These are phyloP conservation scores for Tenebrio molitor DNA, from an alignment of 1,140 invertebrate genomes.

Conservation along the genomic window DNA sequence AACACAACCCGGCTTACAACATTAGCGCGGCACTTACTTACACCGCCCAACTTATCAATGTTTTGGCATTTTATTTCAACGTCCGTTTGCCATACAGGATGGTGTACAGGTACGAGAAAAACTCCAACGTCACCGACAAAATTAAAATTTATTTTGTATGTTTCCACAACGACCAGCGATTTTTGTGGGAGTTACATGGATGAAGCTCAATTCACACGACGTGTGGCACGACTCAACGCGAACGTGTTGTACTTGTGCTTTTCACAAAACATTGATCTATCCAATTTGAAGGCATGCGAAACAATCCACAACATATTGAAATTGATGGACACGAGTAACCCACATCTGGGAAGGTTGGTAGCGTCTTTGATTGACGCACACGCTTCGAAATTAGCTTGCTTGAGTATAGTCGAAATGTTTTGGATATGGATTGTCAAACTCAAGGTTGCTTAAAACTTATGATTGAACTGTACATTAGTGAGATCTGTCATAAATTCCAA, in stretches of 20 bases:
- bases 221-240: slow-evolving; percentile 83
- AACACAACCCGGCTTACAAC: slow-evolving; percentile 78
- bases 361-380: not conserved
- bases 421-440: too few relatives aligned
- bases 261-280: slow-evolving; percentile 79
- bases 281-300: slow-evolving; percentile 75
- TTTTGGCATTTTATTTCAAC: slow-evolving; percentile 84
- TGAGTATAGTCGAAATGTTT: too few relatives aligned
- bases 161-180: too few relatives aligned
- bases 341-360: slow-evolving; percentile 78
- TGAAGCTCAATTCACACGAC: slow-evolving; percentile 79
- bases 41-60: slow-evolving; percentile 84
- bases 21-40: slow-evolving; percentile 86
- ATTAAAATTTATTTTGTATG: too few relatives aligned
- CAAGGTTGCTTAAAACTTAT: too few relatives aligned
- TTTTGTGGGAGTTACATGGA: slow-evolving; percentile 77
- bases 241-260: slow-evolving; percentile 88
- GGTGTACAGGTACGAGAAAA: slow-evolving; percentile 75
- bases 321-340: slow-evolving; percentile 76
- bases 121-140: too few relatives aligned
- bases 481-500: too few relatives aligned
- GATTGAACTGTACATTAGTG: too few relatives aligned
- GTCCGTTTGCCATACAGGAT: slow-evolving; percentile 82
- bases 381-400: too few relatives aligned
- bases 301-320: slow-evolving; percentile 82